Conservation (phyloP, 2,113 vertebrate species). For the Clinocottus analis region DNA sequence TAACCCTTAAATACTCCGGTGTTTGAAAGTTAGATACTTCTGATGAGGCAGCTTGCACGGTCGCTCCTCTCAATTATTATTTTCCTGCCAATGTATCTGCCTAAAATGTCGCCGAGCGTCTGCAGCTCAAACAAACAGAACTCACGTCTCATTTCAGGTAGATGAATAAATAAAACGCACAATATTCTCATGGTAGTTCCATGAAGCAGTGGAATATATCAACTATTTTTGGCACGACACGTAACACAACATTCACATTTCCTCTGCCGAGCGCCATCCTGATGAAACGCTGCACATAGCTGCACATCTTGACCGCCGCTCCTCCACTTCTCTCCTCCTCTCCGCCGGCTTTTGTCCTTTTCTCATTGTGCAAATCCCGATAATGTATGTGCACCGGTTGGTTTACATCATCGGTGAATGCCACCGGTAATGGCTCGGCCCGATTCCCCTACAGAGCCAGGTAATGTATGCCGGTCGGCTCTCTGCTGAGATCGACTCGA, state of each 20-base stretch:
- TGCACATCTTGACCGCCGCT: slow-evolving; percentile 48
- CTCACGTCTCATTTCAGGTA: slow-evolving; percentile 10
- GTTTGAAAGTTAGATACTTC: too few relatives aligned
- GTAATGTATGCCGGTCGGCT: slow-evolving; percentile 43
- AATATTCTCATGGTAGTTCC: neutral
- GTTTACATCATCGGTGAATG: slow-evolving; percentile 49
- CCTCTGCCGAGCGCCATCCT: neutral
- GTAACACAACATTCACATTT: slow-evolving; percentile 19
- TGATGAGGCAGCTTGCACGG: too few relatives aligned
- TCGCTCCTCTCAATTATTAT: slow-evolving; percentile 24
- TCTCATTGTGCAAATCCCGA: slow-evolving; percentile 35
- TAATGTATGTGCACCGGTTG: slow-evolving; percentile 49
- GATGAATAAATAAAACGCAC: neutral
- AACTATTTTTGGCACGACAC: neutral
- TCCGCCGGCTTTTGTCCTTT: slow-evolving; percentile 1
- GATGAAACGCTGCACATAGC: slow-evolving; percentile 32
- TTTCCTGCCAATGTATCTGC: neutral
- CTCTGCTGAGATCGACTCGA: slow-evolving; percentile 5
- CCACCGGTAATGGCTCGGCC: slow-evolving; percentile 41
- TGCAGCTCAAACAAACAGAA: slow-evolving; percentile 9
- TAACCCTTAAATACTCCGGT: too few relatives aligned
- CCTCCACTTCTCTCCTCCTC: slow-evolving; percentile 1
- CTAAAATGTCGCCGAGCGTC: too few relatives aligned
- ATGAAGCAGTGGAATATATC: slow-evolving; percentile 21
- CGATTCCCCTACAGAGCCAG: slow-evolving; percentile 32